A percentile compares a stretch with the other conserved stretches of the same genome.
Conservation (phyloP, 2,113 vertebrate genomes). For the Barbus barbus region DNA sequence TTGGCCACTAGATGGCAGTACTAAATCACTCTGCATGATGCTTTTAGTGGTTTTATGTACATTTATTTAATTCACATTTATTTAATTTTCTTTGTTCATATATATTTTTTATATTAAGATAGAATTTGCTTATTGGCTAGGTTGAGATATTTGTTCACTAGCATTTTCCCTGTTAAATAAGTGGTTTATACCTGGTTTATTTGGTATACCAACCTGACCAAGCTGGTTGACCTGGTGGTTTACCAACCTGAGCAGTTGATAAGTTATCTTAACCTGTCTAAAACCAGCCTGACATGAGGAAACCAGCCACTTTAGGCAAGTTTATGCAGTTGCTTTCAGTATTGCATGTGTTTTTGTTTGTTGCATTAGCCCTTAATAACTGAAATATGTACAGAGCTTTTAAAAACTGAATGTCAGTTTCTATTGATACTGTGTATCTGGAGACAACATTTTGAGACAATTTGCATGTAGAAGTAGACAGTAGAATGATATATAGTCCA, state of each 20-base stretch:
- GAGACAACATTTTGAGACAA: not conserved
- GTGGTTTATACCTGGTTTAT: too few relatives aligned
- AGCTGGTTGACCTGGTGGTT: too few relatives aligned
- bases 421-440: constrained; percentile 59
- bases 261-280: not conserved
- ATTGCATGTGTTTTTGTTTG: not conserved
- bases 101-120: too few relatives aligned
- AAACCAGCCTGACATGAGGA: not conserved
- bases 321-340: not conserved
- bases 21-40: not conserved
- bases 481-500: not conserved
- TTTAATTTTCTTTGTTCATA: too few relatives aligned
- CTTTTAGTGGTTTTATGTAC: constrained; percentile 5
- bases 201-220: too few relatives aligned
- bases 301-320: not conserved
- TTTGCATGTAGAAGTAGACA: not conserved
- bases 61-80: constrained; percentile 36
- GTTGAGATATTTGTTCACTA: not conserved
- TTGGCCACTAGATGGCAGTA: constrained; percentile 23
- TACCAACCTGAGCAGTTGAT: not conserved
- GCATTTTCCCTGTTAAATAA: not conserved
- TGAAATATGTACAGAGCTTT: too few relatives aligned
- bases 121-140: too few relatives aligned
- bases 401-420: constrained; percentile 16
- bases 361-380: not conserved